Evolutionary conservation across 2,888 invertebrate species (phyloP).

Genomic region (Ochropacha duplaris): DNA sequence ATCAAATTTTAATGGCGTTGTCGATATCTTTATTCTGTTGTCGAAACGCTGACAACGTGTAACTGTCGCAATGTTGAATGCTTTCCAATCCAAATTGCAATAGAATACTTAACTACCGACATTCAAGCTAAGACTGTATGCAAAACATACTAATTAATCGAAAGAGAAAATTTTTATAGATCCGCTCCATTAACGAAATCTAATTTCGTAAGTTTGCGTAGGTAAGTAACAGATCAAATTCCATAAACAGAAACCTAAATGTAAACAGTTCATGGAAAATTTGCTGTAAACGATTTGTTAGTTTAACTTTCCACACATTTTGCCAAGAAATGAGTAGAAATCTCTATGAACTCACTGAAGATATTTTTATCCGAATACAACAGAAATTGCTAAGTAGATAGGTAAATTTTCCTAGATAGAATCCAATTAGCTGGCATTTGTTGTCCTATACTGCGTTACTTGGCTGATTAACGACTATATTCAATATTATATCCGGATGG

Average conservation of each 20-base stretch:
- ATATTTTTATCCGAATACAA: background rate
- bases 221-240: background rate
- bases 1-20: constrained; percentile 59
- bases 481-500: no score
- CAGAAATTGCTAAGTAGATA: background rate
- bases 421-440: no score
- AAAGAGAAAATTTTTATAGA: background rate
- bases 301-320: constrained; percentile 2
- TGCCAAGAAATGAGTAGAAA: constrained; percentile 3
- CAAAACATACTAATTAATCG: background rate
- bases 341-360: background rate
- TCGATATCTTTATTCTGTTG: constrained; percentile 42
- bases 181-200: background rate
- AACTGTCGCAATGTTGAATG: constrained; percentile 37
- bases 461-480: background rate
- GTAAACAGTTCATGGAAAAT: background rate
- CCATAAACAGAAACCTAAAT: background rate
- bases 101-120: background rate
- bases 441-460: background rate
- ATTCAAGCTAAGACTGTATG: background rate
- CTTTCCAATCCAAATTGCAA: constrained; percentile 45
- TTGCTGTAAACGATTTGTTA: background rate
- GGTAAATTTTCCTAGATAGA: background rate
- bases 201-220: background rate
- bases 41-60: constrained; percentile 34